These are phyloP conservation scores for Raja brachyura DNA, from an alignment of 2,113 vertebrate genomes.

Conservation along the genomic window DNA sequence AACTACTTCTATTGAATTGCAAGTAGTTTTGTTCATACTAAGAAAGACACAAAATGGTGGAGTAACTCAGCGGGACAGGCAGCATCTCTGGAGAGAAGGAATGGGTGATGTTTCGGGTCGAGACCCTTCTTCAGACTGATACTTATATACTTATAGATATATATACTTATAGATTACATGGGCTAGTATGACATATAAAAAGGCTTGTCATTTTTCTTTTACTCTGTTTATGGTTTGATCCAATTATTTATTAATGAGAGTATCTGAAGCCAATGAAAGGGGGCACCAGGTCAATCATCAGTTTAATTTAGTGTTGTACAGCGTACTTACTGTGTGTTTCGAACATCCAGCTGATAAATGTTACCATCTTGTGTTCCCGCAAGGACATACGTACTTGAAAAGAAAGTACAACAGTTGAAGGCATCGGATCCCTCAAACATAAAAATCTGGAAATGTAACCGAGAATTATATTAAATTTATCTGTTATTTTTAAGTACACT, in stretches of 20 bases:
- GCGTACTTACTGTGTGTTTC: constrained; percentile 58
- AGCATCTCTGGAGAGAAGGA: too few relatives aligned
- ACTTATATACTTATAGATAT: too few relatives aligned
- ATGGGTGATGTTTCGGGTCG: too few relatives aligned
- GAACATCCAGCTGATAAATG: constrained; percentile 65
- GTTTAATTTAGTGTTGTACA: background rate
- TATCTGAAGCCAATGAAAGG: too few relatives aligned
- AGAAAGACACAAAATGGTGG: too few relatives aligned
- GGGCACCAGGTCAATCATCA: background rate
- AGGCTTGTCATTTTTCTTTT: background rate
- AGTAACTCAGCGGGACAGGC: too few relatives aligned
- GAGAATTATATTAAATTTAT: background rate
- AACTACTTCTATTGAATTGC: background rate
- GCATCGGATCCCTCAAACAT: constrained; percentile 61
- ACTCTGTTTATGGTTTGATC: background rate
- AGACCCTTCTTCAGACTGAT: too few relatives aligned
- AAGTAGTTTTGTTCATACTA: background rate
- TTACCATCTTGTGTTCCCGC: constrained; percentile 67
- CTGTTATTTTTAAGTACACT: background rate
- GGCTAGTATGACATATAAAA: background rate
- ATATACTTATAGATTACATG: background rate
- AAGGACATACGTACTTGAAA: constrained; percentile 59
- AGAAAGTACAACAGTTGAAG: constrained; percentile 68
- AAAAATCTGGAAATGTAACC: constrained; percentile 54
- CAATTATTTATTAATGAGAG: background rate